These are phyloP conservation scores for Lottia scabra DNA, from an alignment of 2,888 invertebrate genomes.

Conservation along the genomic window DNA sequence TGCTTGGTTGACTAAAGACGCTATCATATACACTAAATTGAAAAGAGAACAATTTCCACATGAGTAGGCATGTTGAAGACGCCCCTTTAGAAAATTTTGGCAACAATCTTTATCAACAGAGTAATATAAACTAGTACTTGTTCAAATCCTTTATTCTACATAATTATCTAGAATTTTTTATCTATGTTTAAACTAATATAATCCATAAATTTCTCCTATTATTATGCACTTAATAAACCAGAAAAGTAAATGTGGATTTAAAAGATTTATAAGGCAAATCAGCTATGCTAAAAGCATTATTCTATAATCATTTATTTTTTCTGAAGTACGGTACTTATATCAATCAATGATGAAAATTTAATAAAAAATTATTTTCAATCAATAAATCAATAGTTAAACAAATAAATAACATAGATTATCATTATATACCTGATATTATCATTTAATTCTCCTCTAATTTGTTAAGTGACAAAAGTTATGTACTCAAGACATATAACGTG, in stretches of 20 bases:
- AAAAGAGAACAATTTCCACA: neutral
- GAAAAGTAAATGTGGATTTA: too few species aligned
- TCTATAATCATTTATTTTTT: too few species aligned
- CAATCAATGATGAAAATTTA: neutral
- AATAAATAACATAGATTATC: neutral
- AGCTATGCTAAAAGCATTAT: too few species aligned
- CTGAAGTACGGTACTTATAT: too few species aligned
- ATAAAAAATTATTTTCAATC: neutral
- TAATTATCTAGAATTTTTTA: too few species aligned
- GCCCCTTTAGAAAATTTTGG: neutral
- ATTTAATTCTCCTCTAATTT: neutral
- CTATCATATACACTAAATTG: slow-evolving; percentile 6
- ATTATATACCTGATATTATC: neutral
- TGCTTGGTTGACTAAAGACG: slow-evolving; percentile 3
- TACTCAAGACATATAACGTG: neutral
- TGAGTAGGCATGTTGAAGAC: neutral
- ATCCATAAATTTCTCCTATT: too few species aligned
- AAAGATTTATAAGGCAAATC: too few species aligned
- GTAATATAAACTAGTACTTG: slow-evolving; percentile 1
- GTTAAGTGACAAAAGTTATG: neutral
- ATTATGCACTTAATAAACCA: too few species aligned
- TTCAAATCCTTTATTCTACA: neutral
- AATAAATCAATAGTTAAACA: neutral
- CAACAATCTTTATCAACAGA: neutral
- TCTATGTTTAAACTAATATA: too few species aligned